These are phyloP conservation scores for Pelagia noctiluca DNA, from an alignment of 30 jellyfish, hydroid and myxozoan species.

Conservation along the genomic window DNA sequence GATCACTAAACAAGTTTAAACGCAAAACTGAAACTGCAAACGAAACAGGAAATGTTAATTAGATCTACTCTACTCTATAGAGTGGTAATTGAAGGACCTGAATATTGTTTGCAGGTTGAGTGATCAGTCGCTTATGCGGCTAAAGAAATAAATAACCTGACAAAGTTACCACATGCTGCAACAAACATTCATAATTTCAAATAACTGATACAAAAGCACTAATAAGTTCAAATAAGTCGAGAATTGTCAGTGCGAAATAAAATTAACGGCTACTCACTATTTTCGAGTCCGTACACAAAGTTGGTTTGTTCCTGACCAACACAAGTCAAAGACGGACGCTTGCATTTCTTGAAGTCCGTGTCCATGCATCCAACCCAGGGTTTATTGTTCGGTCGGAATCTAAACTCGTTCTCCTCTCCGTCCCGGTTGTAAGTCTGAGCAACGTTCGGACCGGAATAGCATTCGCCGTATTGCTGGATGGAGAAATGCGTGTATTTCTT, in stretches of 20 bases:
- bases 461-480: slow-evolving; percentile 91
- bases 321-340: slow-evolving; percentile 86
- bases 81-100: too few relatives aligned
- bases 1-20: too few relatives aligned
- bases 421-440: slow-evolving; percentile 64
- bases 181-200: too few relatives aligned
- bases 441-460: slow-evolving; percentile 90
- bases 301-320: slow-evolving; percentile 92
- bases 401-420: slow-evolving; percentile 77
- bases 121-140: too few relatives aligned
- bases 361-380: slow-evolving; percentile 98
- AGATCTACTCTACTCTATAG: too few relatives aligned
- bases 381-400: slow-evolving; percentile 75
- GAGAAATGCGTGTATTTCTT: slow-evolving; percentile 87
- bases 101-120: too few relatives aligned
- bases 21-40: too few relatives aligned
- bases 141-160: too few relatives aligned
- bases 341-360: slow-evolving; percentile 75
- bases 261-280: slow-evolving; percentile 61
- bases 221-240: too few relatives aligned
- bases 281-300: slow-evolving; percentile 93
- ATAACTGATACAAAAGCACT: too few relatives aligned
- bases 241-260: not conserved
- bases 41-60: too few relatives aligned
- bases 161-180: too few relatives aligned